Evolutionary conservation across 2,888 invertebrate species (phyloP), one percentile per base, ranked within the genome.

Genomic region (Omphaloscelis lunosa): DNA sequence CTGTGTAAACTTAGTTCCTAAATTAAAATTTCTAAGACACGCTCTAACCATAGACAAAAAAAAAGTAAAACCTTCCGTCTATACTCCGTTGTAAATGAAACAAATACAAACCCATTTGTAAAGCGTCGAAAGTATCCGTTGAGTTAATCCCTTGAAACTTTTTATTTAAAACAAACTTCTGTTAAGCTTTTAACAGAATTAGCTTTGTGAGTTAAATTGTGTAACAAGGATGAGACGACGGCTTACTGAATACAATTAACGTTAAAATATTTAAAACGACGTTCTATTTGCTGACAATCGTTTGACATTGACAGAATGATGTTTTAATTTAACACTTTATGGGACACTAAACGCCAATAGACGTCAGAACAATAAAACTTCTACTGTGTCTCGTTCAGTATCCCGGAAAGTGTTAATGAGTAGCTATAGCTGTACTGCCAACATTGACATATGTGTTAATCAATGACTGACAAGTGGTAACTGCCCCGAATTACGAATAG

Each of bases 91-190:
- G 65, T 73, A 74, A 78, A 58, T 66, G n/a, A 67, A 65, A 83
- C 70, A 82, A 73, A 53, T 62, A 67, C 62, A 58, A 70, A 62
- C 67, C 83, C 73, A 56, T 82, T 78, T 79, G 66, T 70, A 41
- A 63, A 68, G 29, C 69, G 56, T 63, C 27, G 53, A 39, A 68
- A 75, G 41, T 69, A 65, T 58, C 58, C 39, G 63, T 77, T 17
- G 56, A 69, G 78, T 81, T 82, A 81, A 81, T 81, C 78, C 63
- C 53, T 59, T 29, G 29, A 63, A 77, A 72, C 34, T 76, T 81
- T 77, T 77, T 56, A 29, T 62, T 63, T 56, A 15, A 59, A 67
- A 82, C 72, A 62, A 83, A 79, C 58, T 83, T 74, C 27, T 34
- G 56, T n/a, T 77, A 70, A 74, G 73, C 68, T 56, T 74, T 69